Evolutionary conservation across 2,888 invertebrate species (phyloP).

Genomic region (Plemyria rubiginata): DNA sequence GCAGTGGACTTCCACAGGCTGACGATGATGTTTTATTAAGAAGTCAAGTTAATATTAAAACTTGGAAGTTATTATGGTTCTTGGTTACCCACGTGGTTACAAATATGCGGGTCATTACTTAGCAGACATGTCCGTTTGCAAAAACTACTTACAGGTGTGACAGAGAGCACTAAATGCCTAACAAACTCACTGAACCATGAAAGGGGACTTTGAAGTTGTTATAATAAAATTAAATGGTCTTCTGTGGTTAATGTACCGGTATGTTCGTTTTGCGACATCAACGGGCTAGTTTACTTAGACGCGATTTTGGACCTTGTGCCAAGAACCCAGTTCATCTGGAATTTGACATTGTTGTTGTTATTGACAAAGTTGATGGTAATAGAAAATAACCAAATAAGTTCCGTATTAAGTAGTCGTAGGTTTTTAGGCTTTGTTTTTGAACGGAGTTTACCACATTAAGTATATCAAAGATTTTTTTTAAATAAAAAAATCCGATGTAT

Average conservation of each 20-base stretch:
- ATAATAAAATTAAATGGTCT: slow-evolving; percentile 13
- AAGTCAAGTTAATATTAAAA: not conserved
- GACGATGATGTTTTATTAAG: too few species aligned
- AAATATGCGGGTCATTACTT: slow-evolving; percentile 30
- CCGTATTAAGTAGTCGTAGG: too few species aligned
- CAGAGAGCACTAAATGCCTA: slow-evolving; percentile 21
- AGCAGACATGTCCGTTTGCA: slow-evolving; percentile 22
- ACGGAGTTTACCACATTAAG: too few species aligned
- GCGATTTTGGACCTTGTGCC: not conserved
- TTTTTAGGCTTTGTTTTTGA: too few species aligned
- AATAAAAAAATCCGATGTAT: too few species aligned
- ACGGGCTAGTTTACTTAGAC: not conserved
- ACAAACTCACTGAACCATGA: slow-evolving; percentile 17
- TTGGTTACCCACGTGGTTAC: slow-evolving; percentile 13
- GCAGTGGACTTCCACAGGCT: too few species aligned
- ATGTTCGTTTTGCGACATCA: not conserved
- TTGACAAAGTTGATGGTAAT: too few species aligned
- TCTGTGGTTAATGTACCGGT: not conserved
- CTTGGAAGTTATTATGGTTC: not conserved
- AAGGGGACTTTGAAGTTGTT: slow-evolving; percentile 12
- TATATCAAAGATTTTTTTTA: too few species aligned
- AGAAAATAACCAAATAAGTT: too few species aligned
- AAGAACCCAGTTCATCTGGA: not conserved
- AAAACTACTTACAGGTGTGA: slow-evolving; percentile 28
- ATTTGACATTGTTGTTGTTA: too few species aligned